Percentiles rank a stretch among this genome's conserved stretches.
Evolutionary conservation across 1,140 invertebrate genomes (phyloP).

Genomic region (Pseudomyrmex gracilis): DNA sequence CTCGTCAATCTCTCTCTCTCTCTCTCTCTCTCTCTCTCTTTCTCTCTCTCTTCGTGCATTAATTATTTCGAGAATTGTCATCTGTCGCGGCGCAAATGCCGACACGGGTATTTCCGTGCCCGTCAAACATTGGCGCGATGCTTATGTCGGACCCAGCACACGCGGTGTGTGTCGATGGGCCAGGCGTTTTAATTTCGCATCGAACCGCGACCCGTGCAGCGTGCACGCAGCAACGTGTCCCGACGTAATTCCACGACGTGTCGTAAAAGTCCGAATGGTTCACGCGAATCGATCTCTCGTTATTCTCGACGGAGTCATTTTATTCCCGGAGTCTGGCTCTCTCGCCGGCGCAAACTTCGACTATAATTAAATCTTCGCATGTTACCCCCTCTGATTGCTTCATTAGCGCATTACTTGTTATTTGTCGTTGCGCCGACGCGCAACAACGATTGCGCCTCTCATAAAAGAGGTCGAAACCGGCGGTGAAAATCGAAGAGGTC

Average conservation of each 20-base stretch:
- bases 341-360: constrained; percentile 13
- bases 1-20: constrained; percentile 38
- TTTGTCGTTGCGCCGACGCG: constrained; percentile 8
- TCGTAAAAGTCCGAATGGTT: constrained; percentile 47
- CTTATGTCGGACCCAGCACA: constrained; percentile 42
- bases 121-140: constrained; percentile 35
- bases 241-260: constrained; percentile 39
- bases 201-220: constrained; percentile 4
- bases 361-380: constrained; percentile 49
- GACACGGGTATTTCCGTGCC: constrained; percentile 41
- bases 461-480: not conserved
- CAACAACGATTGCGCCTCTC: constrained; percentile 30
- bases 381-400: constrained; percentile 48
- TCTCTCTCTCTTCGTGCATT: constrained; percentile 13
- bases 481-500: constrained; percentile 6
- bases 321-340: not conserved
- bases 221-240: not conserved
- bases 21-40: no score
- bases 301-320: constrained; percentile 55
- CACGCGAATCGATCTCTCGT: constrained; percentile 36
- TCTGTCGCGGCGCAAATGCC: constrained; percentile 33
- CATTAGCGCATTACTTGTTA: constrained; percentile 60
- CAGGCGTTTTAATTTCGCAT: constrained; percentile 40
- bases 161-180: constrained; percentile 30
- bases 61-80: constrained; percentile 59